Base-by-base conservation (phyloP, 2,888 invertebrate species). In the Papilio elwesi region DNA sequence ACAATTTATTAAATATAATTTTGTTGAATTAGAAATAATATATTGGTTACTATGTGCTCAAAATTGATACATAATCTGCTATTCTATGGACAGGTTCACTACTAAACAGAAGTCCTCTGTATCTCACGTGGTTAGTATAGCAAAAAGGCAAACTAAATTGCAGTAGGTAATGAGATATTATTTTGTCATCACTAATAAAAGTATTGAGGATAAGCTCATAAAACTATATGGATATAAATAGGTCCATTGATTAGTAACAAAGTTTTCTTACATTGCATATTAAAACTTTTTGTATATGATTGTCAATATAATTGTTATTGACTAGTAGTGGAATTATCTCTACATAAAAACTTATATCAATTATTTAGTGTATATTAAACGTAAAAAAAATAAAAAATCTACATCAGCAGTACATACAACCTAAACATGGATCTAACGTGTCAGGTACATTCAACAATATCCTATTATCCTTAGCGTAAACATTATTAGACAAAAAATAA, bases 391-490 rank as follows among this genome's bases (percentile, higher is more conserved):
- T 47, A 62, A 59, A 51, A 62, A 69, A 26, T 15, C 15, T 48
- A 53, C 8, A 63, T 48, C 63, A 63, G 47, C 12, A 70, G 13
- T 38, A 64, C 48, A 55, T 63, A 52, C n/a, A 64, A 71, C 38
- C 38, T 62, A 16, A 51, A 38, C 26, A 67, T 38, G 48, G 52
- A 53, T 64, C 43, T 48, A 47, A 49, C 5, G 10, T 70, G 62
- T 70, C 70, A 70, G 70, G 65, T 65, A 64, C 57, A 57, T 69
- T 57, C 63, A 48, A 70, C n/a, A 68, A 65, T 65, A 65, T 65
- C n/a, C 36, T 49, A 51, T 26, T 10, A 65, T 65, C 65, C 26
- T 51, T 65, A 51, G 51, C 65, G 51, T 51, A 65, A n/a, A 49
- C 16, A 66, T 13, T 59, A 43, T 43, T 43, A 26, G 26, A 64